These are phyloP conservation scores for Astatotilapia flaviijosephi DNA, from an alignment of 2,113 vertebrate genomes.

Conservation along the genomic window DNA sequence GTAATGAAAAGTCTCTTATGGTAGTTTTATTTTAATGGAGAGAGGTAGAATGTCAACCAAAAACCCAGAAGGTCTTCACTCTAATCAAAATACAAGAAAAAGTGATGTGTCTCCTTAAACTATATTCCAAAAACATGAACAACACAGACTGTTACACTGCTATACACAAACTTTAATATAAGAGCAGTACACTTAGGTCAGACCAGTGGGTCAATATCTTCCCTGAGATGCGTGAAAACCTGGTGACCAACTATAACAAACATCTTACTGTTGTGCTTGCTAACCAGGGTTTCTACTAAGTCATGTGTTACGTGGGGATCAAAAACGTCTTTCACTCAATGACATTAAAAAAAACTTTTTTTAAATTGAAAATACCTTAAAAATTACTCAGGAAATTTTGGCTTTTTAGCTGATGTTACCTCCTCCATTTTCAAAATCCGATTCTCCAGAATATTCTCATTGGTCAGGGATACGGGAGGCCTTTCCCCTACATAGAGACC, in stretches of 20 bases:
- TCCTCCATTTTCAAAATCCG: slow-evolving; percentile 81
- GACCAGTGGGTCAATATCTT: neutral
- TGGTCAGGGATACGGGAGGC: slow-evolving; percentile 72
- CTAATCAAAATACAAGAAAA: neutral
- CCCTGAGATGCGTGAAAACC: neutral
- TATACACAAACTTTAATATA: neutral
- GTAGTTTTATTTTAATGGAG: neutral
- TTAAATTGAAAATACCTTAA: neutral
- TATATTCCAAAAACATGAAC: neutral
- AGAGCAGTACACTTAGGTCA: neutral
- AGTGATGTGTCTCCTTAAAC: neutral
- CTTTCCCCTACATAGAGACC: slow-evolving; percentile 89
- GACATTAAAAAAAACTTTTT: fast-evolving
- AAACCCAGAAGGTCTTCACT: neutral
- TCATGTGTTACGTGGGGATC: neutral
- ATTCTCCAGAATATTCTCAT: slow-evolving; percentile 90
- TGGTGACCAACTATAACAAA: neutral
- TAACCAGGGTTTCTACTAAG: neutral
- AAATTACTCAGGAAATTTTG: fast-evolving
- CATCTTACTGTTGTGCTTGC: neutral
- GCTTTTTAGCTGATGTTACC: slow-evolving; percentile 52
- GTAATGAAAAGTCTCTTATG: neutral
- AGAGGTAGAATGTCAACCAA: neutral
- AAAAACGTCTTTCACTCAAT: neutral
- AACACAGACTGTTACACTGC: neutral